Conservation (phyloP, 2,888 invertebrate genomes). For the Chrysopilus asiliformis region DNA sequence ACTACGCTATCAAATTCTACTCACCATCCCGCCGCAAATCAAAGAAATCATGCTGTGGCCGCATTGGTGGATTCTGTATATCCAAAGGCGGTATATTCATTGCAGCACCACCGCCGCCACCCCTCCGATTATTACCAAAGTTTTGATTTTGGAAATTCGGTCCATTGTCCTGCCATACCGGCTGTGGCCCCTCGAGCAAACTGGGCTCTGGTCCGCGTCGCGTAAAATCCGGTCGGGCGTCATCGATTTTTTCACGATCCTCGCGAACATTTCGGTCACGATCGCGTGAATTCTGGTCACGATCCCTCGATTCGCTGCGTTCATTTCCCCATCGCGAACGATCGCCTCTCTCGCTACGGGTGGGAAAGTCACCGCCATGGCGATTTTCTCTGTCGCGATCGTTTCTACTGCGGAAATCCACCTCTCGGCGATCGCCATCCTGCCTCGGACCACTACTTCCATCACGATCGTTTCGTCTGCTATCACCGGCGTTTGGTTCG, state of each 20-base stretch:
- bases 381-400: constrained; percentile 22
- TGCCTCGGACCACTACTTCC: constrained; percentile 26
- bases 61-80: constrained; percentile 6
- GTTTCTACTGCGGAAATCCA: constrained; percentile 23
- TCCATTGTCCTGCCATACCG: constrained; percentile 22
- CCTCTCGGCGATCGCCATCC: constrained; percentile 22
- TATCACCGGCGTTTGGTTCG: constrained; percentile 19
- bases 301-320: constrained; percentile 25
- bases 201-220: constrained; percentile 13
- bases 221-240: constrained; percentile 24
- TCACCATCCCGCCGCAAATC: constrained; percentile 10
- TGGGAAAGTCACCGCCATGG: constrained; percentile 14
- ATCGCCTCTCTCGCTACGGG: constrained; percentile 22
- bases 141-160: constrained; percentile 8
- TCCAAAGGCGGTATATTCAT: constrained; percentile 4
- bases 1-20: neutral
- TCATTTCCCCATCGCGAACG: constrained; percentile 21
- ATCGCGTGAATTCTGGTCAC: constrained; percentile 12
- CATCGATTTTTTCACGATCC: constrained; percentile 42
- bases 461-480: constrained; percentile 24
- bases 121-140: constrained; percentile 5
- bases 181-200: constrained; percentile 3
- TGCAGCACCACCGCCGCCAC: constrained; percentile 2
- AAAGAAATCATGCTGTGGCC: constrained; percentile 8
- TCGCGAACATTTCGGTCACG: constrained; percentile 22